Evolutionary conservation across 1,140 invertebrate genomes (phyloP).

Genomic region (Phocides pigmalion): DNA sequence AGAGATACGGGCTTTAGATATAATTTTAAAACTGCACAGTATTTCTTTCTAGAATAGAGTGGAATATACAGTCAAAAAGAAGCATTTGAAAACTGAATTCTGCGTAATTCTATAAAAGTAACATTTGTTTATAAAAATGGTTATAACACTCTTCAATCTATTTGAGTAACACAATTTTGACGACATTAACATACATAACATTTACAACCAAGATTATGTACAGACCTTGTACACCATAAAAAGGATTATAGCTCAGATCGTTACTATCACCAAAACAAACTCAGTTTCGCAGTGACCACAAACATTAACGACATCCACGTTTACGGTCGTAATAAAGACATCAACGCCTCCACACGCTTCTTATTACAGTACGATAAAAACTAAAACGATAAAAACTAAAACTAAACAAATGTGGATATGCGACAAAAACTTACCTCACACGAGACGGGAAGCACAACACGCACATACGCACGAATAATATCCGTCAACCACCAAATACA

Average conservation of each 20-base stretch:
- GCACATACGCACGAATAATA: slow-evolving; percentile 46
- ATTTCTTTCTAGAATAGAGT: too few species aligned
- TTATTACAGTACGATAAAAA: slow-evolving; percentile 7
- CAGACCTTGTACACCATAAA: slow-evolving; percentile 19
- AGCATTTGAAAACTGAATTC: too few species aligned
- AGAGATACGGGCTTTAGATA: too few species aligned
- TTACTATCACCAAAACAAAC: slow-evolving; percentile 31
- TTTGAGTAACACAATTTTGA: too few species aligned
- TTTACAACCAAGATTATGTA: background rate
- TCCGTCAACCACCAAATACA: slow-evolving; percentile 63
- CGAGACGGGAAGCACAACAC: slow-evolving; percentile 18
- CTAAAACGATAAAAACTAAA: background rate
- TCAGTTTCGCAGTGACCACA: slow-evolving; percentile 19
- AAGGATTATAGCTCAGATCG: slow-evolving; percentile 26
- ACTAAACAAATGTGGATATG: background rate
- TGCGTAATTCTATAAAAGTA: too few species aligned
- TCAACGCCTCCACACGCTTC: slow-evolving; percentile 37
- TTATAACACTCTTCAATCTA: too few species aligned
- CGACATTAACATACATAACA: background rate
- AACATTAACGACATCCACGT: slow-evolving; percentile 17
- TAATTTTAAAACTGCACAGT: too few species aligned
- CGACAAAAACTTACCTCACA: slow-evolving; percentile 12
- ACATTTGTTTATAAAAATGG: too few species aligned
- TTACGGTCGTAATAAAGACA: slow-evolving; percentile 42
- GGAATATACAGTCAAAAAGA: too few species aligned